These are phyloP conservation scores for Strigamia maritima DNA, from an alignment of 2,888 invertebrate genomes.

Conservation along the genomic window DNA sequence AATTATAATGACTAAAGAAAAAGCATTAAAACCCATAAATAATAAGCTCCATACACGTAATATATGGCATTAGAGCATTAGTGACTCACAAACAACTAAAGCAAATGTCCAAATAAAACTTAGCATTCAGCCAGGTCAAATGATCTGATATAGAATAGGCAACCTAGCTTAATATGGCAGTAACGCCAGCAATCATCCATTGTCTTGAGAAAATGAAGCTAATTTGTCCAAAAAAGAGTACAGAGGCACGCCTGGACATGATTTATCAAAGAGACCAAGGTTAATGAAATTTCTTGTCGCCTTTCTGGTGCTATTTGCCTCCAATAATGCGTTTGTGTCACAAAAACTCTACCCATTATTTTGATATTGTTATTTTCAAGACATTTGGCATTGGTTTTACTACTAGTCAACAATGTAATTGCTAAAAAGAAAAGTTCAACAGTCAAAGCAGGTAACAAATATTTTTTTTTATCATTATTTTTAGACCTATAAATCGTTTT, in stretches of 20 bases:
- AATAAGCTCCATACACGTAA: neutral
- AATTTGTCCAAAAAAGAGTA: neutral
- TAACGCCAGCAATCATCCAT: neutral
- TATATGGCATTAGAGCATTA: neutral
- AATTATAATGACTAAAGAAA: neutral
- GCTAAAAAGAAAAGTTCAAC: neutral
- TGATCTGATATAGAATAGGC: neutral
- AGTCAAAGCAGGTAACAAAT: conserved; percentile 18
- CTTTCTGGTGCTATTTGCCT: neutral
- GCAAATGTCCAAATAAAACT: neutral
- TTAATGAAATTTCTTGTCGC: neutral
- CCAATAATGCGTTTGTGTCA: neutral
- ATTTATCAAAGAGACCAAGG: neutral
- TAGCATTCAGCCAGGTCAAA: neutral
- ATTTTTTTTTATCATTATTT: too few relatives aligned
- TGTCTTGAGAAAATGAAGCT: neutral
- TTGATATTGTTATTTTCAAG: neutral
- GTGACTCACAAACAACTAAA: neutral
- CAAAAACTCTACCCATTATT: neutral
- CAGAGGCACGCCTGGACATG: neutral
- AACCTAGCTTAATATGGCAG: neutral
- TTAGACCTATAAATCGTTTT: neutral
- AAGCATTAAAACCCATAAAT: neutral
- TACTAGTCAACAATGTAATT: neutral
- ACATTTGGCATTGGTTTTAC: neutral